These are phyloP conservation scores for Hydropotes inermis DNA, from an alignment of 2,113 vertebrate species.

Conservation along the genomic window DNA sequence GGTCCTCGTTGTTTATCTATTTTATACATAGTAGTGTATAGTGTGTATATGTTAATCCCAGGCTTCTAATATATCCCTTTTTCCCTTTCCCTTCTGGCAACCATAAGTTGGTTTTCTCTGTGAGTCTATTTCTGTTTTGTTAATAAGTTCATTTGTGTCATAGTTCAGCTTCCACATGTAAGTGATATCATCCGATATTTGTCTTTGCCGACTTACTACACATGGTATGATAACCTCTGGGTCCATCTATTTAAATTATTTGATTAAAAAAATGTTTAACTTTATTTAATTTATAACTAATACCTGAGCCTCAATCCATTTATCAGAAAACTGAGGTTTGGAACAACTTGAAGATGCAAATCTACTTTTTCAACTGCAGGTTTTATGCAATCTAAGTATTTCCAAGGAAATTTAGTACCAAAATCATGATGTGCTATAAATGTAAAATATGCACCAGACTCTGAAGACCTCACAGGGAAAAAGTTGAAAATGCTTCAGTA, in stretches of 20 bases:
- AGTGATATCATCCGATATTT: not conserved
- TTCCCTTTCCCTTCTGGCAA: not conserved
- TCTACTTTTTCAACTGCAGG: not conserved
- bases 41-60: not conserved
- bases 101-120: not conserved
- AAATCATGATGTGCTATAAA: not conserved
- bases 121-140: not conserved
- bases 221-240: not conserved
- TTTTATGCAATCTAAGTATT: not conserved
- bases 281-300: not conserved
- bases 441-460: not conserved
- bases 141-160: not conserved
- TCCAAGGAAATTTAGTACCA: not conserved
- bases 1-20: not conserved
- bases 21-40: not conserved
- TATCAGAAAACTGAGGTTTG: not conserved
- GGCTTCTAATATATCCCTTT: not conserved
- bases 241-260: not conserved
- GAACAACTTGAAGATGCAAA: not conserved
- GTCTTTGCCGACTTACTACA: not conserved
- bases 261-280: not conserved
- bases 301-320: not conserved
- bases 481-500: not conserved
- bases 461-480: not conserved
- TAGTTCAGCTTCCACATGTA: not conserved